Evolutionary conservation across 2,888 invertebrate genomes (phyloP), one percentile per base, ranked within the genome.

Genomic region (Euplagia quadripunctaria): DNA sequence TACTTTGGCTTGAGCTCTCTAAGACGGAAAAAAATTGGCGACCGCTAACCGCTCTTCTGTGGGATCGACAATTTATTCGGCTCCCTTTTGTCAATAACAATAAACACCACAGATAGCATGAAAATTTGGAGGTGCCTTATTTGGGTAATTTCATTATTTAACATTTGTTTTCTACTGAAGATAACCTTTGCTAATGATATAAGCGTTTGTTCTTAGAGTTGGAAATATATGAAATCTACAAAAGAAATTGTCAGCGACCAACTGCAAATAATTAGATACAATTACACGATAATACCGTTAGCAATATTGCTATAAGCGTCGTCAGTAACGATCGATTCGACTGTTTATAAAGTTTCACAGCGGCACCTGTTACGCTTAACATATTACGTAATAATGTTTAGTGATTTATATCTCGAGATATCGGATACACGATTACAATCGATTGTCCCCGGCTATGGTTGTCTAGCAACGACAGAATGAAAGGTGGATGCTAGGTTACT

Each of bases 291-390:
- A 82, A 78, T 49, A 73, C 71, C 66, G 76, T 69, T 68, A 68
- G 58, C 70, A 68, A 77, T 85, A 73, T 79, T 70, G 73, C 78
- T 80, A 73, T 83, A 78, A 72, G 78, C 74, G 73, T 74, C 64
- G 74, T 73, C 75, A 75, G 72, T 75, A 82, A 72, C 72, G 65
- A 84, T 79, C 72, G 72, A 82, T 66, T 49, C 8, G 31, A 31
- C 17, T 51, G 31, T 66, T 51, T 41, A 66, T 77, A 79, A 70
- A 66, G 69, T 72, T 79, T 72, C 77, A 70, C 61, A 63, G 72
- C 80, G 75, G 82, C 88, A 88, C 88, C 88, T 88, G 88, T 85
- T 85, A 76, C 58, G 20, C 17, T 64, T 69, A 42, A 58, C 78
- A 78, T 77, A 72, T 85, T 82, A 85, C 64, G 79, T 76, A 79